Evolutionary conservation across 1,140 invertebrate species (phyloP).

Genomic region (Maconellicoccus hirsutus): DNA sequence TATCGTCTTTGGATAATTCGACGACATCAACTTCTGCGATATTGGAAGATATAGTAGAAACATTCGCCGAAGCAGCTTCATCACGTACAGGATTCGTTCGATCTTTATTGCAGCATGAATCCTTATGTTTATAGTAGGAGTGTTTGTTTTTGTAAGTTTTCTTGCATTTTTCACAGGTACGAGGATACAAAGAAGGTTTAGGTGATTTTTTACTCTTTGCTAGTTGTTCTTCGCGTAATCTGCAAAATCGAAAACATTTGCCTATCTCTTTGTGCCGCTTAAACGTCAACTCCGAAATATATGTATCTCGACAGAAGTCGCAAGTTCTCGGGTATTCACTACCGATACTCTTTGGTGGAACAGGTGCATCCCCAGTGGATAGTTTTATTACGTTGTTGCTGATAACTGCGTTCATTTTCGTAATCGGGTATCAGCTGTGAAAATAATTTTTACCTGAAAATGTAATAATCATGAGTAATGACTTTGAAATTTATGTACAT

Average conservation of each 20-base stretch:
- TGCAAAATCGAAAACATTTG: neutral
- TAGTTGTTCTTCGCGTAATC: neutral
- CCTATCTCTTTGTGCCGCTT: neutral
- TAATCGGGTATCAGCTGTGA: neutral
- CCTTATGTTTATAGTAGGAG: neutral
- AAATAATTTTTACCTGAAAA: too few species aligned
- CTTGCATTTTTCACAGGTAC: neutral
- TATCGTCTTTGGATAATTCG: neutral
- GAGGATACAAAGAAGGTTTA: neutral
- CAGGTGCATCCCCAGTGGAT: neutral
- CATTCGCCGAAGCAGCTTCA: too few species aligned
- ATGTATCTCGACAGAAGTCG: neutral
- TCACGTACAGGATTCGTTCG: too few species aligned
- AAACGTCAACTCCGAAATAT: neutral
- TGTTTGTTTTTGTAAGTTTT: neutral
- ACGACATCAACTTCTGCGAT: neutral
- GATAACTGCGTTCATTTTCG: neutral
- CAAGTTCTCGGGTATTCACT: neutral
- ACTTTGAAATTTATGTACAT: too few species aligned
- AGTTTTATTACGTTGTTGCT: neutral
- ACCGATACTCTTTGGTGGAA: neutral
- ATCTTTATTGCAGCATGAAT: too few species aligned
- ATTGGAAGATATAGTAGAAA: too few species aligned
- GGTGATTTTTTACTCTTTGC: neutral
- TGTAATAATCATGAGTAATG: too few species aligned